Evolutionary conservation across 2,888 invertebrate species (phyloP).

Genomic region (Eupelmus urozonus): DNA sequence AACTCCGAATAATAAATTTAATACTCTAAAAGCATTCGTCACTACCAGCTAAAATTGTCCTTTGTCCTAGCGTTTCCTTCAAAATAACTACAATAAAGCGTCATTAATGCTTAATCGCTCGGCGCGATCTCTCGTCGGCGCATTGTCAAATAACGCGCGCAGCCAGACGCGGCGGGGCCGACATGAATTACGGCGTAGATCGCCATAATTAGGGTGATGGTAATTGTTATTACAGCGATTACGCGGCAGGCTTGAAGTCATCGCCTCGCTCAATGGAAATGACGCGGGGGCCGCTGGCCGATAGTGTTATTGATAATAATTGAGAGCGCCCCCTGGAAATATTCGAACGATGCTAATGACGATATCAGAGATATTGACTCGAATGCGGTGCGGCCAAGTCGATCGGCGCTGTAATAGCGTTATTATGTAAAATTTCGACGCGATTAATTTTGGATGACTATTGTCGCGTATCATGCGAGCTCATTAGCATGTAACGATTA

Average conservation of each 20-base stretch:
- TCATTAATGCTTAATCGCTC: too few species aligned
- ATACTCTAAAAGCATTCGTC: too few species aligned
- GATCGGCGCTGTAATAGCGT: not conserved
- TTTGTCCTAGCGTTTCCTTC: too few species aligned
- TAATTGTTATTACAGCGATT: constrained; percentile 35
- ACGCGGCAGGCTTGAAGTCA: constrained; percentile 9
- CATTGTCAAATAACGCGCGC: not conserved
- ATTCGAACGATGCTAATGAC: constrained; percentile 22
- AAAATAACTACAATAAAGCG: too few species aligned
- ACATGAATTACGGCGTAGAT: constrained; percentile 27
- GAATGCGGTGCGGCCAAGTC: not conserved
- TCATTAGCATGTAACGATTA: not conserved
- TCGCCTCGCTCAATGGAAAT: constrained; percentile 14
- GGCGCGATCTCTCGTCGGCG: not conserved
- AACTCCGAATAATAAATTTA: too few species aligned
- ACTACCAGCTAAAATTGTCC: too few species aligned
- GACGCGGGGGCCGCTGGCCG: not conserved
- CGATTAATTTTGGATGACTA: constrained; percentile 14
- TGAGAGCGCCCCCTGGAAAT: constrained; percentile 21
- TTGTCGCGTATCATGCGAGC: not conserved
- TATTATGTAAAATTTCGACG: constrained; percentile 19
- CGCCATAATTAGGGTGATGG: constrained; percentile 34
- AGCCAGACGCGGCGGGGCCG: not conserved
- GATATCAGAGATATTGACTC: constrained; percentile 24
- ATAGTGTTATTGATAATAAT: constrained; percentile 45